A percentile compares a stretch with the other conserved stretches of the same genome.
phyloP scores from a whole-genome alignment of 2,797 vertebrate genomes.

The Amblyraja radiata region DNA sequence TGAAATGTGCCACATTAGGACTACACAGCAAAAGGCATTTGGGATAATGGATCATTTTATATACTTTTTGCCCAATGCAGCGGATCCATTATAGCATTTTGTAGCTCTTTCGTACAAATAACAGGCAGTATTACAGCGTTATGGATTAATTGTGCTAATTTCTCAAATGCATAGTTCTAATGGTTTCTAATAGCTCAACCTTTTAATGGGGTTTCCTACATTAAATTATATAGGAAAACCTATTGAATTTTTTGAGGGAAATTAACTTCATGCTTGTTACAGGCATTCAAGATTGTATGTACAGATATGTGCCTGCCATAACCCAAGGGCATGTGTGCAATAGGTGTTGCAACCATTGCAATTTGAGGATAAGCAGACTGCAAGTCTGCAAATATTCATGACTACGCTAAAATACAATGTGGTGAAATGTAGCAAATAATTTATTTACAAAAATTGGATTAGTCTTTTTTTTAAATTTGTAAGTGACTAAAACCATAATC shows the following conservation, averaged over 20 bases:
- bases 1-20: background rate
- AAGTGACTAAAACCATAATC: background rate
- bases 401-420: background rate
- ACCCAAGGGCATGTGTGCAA: background rate
- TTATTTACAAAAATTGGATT: background rate
- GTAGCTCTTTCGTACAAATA: background rate
- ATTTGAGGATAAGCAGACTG: background rate
- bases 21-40: background rate
- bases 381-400: background rate
- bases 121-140: background rate
- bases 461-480: background rate
- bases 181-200: background rate
- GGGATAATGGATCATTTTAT: background rate
- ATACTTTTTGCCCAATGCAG: background rate
- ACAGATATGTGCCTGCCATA: background rate
- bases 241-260: background rate
- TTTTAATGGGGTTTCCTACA: background rate
- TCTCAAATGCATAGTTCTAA: background rate
- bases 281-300: background rate
- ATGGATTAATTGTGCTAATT: background rate
- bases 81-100: background rate
- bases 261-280: background rate
- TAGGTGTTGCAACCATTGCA: background rate
- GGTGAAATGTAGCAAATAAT: background rate
- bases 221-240: background rate